Evolutionary conservation across 2,113 vertebrate genomes (phyloP).

Genomic region (Acrocephalus kingi): DNA sequence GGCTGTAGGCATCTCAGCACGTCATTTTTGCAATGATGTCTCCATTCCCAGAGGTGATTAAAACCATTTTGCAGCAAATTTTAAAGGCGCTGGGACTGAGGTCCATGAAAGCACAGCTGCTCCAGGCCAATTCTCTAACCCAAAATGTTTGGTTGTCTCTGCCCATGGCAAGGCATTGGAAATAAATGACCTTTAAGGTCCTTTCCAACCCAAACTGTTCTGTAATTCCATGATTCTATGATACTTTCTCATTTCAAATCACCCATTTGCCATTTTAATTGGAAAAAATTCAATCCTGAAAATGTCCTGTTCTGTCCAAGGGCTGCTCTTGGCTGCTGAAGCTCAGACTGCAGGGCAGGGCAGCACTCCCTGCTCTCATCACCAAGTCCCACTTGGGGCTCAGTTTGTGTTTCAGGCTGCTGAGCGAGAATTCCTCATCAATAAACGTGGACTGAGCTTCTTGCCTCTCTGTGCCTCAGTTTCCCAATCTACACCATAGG

Average conservation of each 20-base stretch:
- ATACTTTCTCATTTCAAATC: background rate
- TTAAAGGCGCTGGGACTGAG: background rate
- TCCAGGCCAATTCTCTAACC: background rate
- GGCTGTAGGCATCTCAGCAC: background rate
- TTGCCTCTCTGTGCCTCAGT: background rate
- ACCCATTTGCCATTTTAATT: background rate
- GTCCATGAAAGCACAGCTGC: background rate
- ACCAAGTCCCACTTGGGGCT: background rate
- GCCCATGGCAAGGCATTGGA: background rate
- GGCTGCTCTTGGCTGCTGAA: background rate
- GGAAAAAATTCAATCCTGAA: background rate
- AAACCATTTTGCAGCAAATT: background rate
- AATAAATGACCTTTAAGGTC: background rate
- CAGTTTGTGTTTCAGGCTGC: background rate
- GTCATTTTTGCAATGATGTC: background rate
- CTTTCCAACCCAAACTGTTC: background rate
- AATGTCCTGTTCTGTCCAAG: background rate
- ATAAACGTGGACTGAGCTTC: background rate
- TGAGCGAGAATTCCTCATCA: background rate
- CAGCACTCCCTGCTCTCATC: background rate
- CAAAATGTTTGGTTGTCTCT: background rate
- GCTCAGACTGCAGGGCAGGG: background rate
- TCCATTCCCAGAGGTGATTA: background rate
- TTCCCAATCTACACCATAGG: background rate
- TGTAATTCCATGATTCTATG: background rate